Conservation (phyloP, 2,797 vertebrate species). For the Cuniculus paca region DNA sequence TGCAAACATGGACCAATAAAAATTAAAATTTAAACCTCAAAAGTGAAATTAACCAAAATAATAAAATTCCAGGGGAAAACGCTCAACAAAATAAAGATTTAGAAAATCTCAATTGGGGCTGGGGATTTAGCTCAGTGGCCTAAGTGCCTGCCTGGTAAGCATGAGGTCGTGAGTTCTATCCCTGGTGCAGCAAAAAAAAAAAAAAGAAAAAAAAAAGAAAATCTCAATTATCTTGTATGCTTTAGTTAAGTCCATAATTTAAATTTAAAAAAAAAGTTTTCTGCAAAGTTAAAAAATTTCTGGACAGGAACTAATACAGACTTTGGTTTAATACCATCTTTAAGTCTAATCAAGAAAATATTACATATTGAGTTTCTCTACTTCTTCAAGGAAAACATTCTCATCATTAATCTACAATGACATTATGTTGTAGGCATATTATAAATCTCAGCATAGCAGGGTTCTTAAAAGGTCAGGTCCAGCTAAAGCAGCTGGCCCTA, state of each 20-base stretch:
- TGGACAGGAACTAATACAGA: background rate
- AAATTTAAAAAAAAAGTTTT: no score
- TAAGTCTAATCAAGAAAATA: conserved; percentile 30
- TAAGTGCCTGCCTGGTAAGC: no score
- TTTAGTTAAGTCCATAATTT: no score
- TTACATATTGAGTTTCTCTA: conserved; percentile 1
- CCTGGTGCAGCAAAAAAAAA: no score
- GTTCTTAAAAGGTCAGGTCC: background rate
- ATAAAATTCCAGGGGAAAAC: background rate
- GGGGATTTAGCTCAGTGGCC: no score
- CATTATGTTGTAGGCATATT: background rate
- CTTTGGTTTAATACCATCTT: conserved; percentile 42
- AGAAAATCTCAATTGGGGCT: no score
- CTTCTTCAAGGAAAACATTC: conserved; percentile 17
- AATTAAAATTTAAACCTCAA: background rate
- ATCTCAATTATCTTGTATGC: no score
- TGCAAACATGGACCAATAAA: no score
- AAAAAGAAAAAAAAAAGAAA: no score
- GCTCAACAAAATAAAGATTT: no score
- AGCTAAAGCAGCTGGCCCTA: background rate
- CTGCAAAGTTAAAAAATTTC: no score
- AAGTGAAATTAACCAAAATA: background rate
- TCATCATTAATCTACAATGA: background rate
- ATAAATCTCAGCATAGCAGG: background rate
- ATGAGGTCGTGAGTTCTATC: no score